Evolutionary conservation across 1,140 invertebrate genomes (phyloP), one percentile per base, ranked within the genome.

Genomic region (Lerema accius): DNA sequence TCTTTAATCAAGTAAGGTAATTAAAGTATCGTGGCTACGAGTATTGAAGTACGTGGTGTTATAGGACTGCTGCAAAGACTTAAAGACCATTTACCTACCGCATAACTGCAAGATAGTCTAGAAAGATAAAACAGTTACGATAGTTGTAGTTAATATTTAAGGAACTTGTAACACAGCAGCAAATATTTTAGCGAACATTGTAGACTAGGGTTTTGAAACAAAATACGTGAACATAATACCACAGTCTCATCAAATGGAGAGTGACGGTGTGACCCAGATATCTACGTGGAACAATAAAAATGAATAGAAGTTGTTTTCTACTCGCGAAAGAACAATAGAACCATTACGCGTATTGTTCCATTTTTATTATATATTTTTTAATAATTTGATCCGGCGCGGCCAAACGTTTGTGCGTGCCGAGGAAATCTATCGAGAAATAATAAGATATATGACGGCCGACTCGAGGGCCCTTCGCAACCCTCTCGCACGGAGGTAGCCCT

Each of bases 231-330:
- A 59, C 43, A 48, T 59, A 59, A 59, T 39, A 39, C 15, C 23
- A 56, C 42, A 23, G 43, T 48, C 28, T 35, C 43, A 59, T 59
- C 56, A 48, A 48, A 59, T 59, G 56, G 45, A 59, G 56, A 58
- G 55, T 45, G 53, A 58, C 42, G 42, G 17, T 48, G 55, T 58
- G 56, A 59, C 56, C 56, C 11, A 59, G 15, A 59, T 46, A 48
- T 17, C 56, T 26, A 59, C 43, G 43, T 48, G 43, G 32, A 48
- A 59, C 56, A 59, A 59, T 59, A 59, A 59, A 59, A 59, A 58
- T 48, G 56, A 59, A 46, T 59, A 59, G 56, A 59, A 37, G 43
- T 59, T 48, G 55, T 59, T 59, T 48, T 59, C 42, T 59, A 37
- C 28, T 48, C 42, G 55, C 43, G 26, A 59, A 59, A 37, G 55